Percentiles rank a stretch among this genome's conserved stretches.
Conservation (phyloP, 2,113 vertebrate species). For the Ctenodactylus gundi region DNA sequence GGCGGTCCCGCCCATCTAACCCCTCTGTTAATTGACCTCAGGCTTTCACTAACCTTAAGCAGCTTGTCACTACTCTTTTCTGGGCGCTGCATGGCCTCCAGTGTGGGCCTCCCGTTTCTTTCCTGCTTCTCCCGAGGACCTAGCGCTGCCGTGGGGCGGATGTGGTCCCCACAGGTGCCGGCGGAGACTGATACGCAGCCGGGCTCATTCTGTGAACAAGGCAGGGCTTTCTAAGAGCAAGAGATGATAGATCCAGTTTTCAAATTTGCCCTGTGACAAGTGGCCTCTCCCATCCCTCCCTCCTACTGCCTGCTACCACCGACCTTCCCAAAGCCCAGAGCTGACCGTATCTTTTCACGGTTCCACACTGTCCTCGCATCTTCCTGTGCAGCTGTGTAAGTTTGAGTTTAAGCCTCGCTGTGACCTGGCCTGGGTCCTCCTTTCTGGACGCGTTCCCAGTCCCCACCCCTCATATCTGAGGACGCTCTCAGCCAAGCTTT, state of each 20-base stretch:
- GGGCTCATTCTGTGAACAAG: not conserved
- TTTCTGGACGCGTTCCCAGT: not conserved
- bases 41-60: too few relatives aligned
- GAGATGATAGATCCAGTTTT: not conserved
- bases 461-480: not conserved
- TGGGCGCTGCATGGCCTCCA: too few relatives aligned
- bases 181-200: not conserved
- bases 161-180: not conserved
- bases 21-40: too few relatives aligned
- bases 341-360: fast-evolving
- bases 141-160: not conserved
- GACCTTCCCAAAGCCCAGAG: not conserved
- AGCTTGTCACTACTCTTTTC: too few relatives aligned
- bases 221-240: not conserved
- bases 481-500: not conserved
- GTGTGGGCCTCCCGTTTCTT: not conserved
- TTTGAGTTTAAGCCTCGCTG: fast-evolving
- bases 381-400: not conserved
- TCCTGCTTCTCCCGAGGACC: not conserved
- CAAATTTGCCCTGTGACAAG: not conserved
- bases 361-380: not conserved
- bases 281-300: not conserved
- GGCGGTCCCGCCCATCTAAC: too few relatives aligned
- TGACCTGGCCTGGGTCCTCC: not conserved
- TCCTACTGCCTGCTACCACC: not conserved